phyloP scores from a whole-genome alignment of 2,113 vertebrate genomes.

The Sinocyclocheilus grahami region DNA sequence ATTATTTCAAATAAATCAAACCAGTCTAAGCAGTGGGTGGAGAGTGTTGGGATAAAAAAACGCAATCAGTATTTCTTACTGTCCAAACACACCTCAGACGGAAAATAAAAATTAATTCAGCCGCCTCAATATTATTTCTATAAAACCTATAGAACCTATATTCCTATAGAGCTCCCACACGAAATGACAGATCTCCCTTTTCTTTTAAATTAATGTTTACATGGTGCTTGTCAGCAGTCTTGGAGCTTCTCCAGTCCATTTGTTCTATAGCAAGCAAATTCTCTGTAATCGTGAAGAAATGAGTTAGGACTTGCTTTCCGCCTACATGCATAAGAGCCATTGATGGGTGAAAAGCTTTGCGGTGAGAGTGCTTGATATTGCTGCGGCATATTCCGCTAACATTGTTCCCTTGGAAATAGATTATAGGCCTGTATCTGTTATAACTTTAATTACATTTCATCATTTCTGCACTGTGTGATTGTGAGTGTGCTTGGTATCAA shows the following conservation, averaged over 20 bases:
- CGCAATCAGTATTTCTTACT: constrained; percentile 39
- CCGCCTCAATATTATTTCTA: constrained; percentile 42
- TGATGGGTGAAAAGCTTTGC: constrained; percentile 37
- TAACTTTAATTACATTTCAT: constrained; percentile 61
- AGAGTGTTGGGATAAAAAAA: constrained; percentile 2
- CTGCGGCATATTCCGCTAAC: constrained; percentile 19
- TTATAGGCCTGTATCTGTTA: constrained; percentile 43
- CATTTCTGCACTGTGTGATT: constrained; percentile 15
- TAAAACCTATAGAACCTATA: background rate
- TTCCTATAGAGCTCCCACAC: constrained; percentile 3
- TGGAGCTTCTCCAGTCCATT: constrained; percentile 43
- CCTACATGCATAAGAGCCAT: constrained; percentile 32
- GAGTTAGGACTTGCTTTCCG: constrained; percentile 47
- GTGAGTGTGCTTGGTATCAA: constrained; percentile 13
- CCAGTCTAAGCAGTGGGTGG: constrained; percentile 47
- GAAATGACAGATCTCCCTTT: constrained; percentile 24
- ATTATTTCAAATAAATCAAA: constrained; percentile 63
- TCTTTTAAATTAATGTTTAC: constrained; percentile 46
- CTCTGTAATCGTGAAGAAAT: constrained; percentile 61
- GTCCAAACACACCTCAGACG: constrained; percentile 42
- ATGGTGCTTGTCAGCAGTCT: constrained; percentile 62
- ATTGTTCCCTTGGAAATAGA: constrained; percentile 54
- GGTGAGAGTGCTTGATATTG: constrained; percentile 27
- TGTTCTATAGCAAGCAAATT: constrained; percentile 53
- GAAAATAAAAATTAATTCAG: constrained; percentile 56